These are phyloP conservation scores for Ceyx cyanopectus DNA, from an alignment of 2,113 vertebrate genomes.

Conservation along the genomic window DNA sequence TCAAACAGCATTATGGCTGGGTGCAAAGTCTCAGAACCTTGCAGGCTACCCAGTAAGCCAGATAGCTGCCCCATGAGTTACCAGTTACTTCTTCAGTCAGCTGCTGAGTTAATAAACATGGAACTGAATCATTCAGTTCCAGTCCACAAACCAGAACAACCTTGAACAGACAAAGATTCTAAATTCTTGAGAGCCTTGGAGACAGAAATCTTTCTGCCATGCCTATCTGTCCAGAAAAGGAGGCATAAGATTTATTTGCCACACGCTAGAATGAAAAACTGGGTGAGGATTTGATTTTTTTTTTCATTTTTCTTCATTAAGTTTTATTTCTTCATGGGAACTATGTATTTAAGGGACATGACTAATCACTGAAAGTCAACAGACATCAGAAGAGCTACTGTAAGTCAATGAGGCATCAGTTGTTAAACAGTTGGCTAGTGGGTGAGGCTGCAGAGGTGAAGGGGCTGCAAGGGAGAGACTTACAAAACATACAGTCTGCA, in stretches of 20 bases:
- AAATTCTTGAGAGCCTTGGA: neutral
- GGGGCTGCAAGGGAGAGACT: neutral
- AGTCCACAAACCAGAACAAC: neutral
- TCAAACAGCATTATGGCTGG: neutral
- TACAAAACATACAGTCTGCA: neutral
- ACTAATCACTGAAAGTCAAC: neutral
- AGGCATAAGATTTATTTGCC: neutral
- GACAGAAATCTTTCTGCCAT: neutral
- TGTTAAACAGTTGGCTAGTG: neutral
- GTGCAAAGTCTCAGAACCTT: neutral
- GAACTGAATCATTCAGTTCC: neutral
- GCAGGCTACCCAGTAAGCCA: neutral
- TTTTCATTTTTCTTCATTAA: neutral
- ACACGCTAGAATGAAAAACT: neutral
- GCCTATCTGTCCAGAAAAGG: neutral
- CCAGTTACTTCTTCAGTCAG: neutral
- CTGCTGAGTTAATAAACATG: neutral
- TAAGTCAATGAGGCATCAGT: neutral
- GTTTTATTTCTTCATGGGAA: neutral
- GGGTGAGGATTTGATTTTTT: neutral
- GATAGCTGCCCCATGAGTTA: neutral
- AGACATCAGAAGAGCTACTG: neutral
- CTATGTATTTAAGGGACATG: neutral
- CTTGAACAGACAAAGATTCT: neutral
- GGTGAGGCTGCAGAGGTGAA: neutral